Conservation (phyloP, 2,113 vertebrate species). For the Scolopax mira region DNA sequence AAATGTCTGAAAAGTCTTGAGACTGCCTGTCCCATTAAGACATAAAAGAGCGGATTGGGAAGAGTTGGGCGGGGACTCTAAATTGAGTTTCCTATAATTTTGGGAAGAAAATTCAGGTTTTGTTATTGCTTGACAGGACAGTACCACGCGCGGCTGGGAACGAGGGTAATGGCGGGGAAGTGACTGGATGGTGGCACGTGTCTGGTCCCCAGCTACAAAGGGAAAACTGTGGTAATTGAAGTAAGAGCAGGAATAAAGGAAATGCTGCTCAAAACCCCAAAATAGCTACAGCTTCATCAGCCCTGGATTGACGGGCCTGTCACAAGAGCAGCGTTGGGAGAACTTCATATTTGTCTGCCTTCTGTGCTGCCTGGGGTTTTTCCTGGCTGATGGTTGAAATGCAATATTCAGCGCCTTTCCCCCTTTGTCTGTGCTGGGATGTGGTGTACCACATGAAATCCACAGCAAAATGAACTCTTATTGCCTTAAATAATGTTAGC, state of each 20-base stretch:
- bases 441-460: neutral
- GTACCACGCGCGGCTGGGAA: neutral
- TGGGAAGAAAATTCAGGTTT: neutral
- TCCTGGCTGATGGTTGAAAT: neutral
- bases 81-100: neutral
- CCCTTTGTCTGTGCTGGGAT: neutral
- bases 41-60: neutral
- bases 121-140: neutral
- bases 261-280: neutral
- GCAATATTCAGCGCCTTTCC: neutral
- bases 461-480: neutral
- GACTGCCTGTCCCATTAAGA: neutral
- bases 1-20: neutral
- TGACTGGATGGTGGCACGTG: rapidly evolving
- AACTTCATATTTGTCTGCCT: neutral
- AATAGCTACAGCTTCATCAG: neutral
- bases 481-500: neutral
- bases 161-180: neutral
- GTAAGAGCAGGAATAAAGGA: neutral
- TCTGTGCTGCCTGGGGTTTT: neutral
- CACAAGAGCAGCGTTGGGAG: neutral
- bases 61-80: neutral
- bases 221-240: neutral
- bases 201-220: neutral
- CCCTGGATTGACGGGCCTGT: neutral